Base-by-base conservation (phyloP, 2,797 vertebrate genomes). In the Bradypodion pumilum region DNA sequence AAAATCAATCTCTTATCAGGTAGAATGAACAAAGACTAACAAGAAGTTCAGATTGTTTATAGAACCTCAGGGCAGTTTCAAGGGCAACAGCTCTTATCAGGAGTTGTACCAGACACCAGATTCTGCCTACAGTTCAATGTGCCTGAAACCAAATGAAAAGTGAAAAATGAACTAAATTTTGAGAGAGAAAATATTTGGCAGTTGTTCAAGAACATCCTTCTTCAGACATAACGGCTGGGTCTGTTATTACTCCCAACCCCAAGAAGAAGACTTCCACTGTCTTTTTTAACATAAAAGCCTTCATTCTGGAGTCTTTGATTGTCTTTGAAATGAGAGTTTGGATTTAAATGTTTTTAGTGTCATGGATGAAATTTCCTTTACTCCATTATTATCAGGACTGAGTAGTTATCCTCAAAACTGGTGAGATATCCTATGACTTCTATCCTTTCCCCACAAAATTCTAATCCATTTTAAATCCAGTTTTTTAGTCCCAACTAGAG, bases 101-200 rank as follows among this genome's bases (percentile, higher is more conserved):
- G 12, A 52, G n/a, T 10, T 49, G 32, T 37, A 86, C 77, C 85
- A 86, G 89, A 89, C 68, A 85, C 1, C 21, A 74, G 4, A 29
- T 19, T 86, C 89, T 86, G 15, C 87, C 85, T 8, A 80, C 52
- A n/a, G 83, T 84, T 74, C 91, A 93, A 88, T 82, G 87, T 82
- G 78, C 62, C 49, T 83, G 59, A 77, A 74, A 83, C 62, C 75
- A 59, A 81, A 90, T 56, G 9, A 84, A 79, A 21, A 81, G 85
- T 7, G 81, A 74, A 86, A 59, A 74, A 66, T 37, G 60, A 82
- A 44, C 49, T 21, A 86, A 85, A 85, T 85, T 10, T 62, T 87
- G 88, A 91, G 89, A 25, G 19, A 72, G 19, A 62, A 46, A 70
- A 73, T 3, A 0, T 0, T 68, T 80, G 21, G 21, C 44, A 84